Evolutionary conservation across 2,797 vertebrate genomes (phyloP).

Genomic region (Sebastes umbrosus): DNA sequence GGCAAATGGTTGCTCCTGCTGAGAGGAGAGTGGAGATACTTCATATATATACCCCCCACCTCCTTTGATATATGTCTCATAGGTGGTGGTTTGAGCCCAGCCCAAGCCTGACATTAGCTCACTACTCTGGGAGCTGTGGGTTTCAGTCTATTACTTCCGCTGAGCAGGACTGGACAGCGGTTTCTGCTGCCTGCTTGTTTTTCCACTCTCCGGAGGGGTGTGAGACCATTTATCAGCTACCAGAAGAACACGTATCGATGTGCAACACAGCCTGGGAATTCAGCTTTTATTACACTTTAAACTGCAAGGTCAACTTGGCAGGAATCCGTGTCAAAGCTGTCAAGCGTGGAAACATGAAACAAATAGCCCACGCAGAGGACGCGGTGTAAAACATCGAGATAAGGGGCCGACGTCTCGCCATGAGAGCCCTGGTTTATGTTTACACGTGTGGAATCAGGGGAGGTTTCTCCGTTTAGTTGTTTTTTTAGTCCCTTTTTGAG

Average conservation of each 20-base stretch:
- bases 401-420: constrained; percentile 38
- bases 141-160: constrained; percentile 53
- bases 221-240: constrained; percentile 68
- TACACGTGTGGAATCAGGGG: constrained; percentile 30
- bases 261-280: constrained; percentile 66
- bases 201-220: constrained; percentile 29
- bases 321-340: constrained; percentile 74
- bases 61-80: constrained; percentile 4
- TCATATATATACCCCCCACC: neutral
- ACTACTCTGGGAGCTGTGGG: constrained; percentile 36
- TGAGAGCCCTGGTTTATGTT: constrained; percentile 38
- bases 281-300: constrained; percentile 77
- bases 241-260: constrained; percentile 69
- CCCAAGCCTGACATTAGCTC: constrained; percentile 51
- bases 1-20: constrained; percentile 58
- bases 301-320: constrained; percentile 76
- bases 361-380: constrained; percentile 61
- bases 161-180: constrained; percentile 50
- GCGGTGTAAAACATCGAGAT: constrained; percentile 58
- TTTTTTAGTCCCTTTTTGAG: neutral
- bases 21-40: constrained; percentile 51
- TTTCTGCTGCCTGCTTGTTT: constrained; percentile 62
- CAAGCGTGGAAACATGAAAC: constrained; percentile 69
- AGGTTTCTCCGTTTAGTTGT: neutral
- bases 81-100: constrained; percentile 38